Evolutionary conservation across 2,797 vertebrate species (phyloP), one percentile per base, ranked within the genome.

Genomic region (Odontamblyopus rebecca): DNA sequence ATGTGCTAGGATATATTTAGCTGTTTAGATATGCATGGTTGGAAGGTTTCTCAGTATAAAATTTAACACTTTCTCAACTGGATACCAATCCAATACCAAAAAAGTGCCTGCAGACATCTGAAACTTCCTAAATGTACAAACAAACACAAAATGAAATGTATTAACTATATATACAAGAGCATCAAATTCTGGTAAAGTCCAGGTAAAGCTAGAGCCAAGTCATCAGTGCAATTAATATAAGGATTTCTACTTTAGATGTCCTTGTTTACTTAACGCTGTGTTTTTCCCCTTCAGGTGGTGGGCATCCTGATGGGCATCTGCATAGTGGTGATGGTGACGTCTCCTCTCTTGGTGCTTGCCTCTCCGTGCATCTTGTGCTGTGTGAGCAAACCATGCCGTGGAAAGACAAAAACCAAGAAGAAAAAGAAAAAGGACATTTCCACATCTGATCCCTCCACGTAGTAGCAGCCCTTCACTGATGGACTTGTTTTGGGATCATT

Each of bases 351-450:
- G 38, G 94, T 99, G 0, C 90, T 99, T 87, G 98, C 96, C 30
- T 98, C 97, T 4, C 97, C 98, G 0, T 98, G 97, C 88, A 97
- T 99, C 77, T 93, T 98, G 90, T 98, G 96, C 86, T 98, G 97
- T 69, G 79, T 98, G 79, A 98, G 96, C 90, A 99, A 98, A 81
- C 96, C 97, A 68, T 97, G 95, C 82, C 89, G 92, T 61, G 91
- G 4, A 88, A 94, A 85, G 76, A 90, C 89, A 71, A 87, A 85
- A 77, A 89, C 82, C 69, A 85, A 85, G 82, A 88, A 80, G 76
- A 92, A 79, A 76, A 88, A 27, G 71, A 88, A 86, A 85, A 86
- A 74, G 69, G 86, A 12, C 82, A 80, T 59, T 88, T 90, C 0
- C 74, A 94, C 13, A 84, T 92, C 74, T 82, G 92, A 92, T 73